phyloP scores from a whole-genome alignment of 2,797 vertebrate genomes.

The Zenarchopterus dispar region DNA sequence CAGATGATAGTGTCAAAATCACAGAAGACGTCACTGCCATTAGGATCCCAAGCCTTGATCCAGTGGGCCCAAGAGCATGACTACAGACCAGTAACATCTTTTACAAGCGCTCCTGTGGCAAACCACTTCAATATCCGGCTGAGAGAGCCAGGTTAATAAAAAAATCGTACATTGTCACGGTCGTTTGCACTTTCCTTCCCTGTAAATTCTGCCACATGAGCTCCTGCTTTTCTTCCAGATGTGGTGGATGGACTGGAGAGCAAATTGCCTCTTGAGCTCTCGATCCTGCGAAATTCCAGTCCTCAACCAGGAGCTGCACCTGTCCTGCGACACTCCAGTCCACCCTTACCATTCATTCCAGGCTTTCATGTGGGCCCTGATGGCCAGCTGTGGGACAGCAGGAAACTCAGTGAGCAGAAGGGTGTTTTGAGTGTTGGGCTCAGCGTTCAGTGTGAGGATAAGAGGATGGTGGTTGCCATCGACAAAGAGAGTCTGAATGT shows the following conservation, averaged over 20 bases:
- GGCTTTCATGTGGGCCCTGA: constrained; percentile 42
- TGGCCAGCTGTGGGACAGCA: constrained; percentile 53
- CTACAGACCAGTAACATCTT: constrained; percentile 88
- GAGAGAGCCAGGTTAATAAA: constrained; percentile 84
- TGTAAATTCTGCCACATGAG: constrained; percentile 35
- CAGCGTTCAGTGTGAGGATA: constrained; percentile 88
- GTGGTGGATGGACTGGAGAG: constrained; percentile 63
- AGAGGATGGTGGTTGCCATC: constrained; percentile 89
- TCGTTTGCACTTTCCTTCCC: constrained; percentile 21
- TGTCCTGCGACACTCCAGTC: constrained; percentile 57
- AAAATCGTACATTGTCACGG: background rate
- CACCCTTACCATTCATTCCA: constrained; percentile 77
- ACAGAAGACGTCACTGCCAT: constrained; percentile 79
- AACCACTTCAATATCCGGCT: constrained; percentile 91
- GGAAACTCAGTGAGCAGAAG: constrained; percentile 84
- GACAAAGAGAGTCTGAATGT: constrained; percentile 92
- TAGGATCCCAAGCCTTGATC: constrained; percentile 87
- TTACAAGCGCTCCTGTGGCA: constrained; percentile 89
- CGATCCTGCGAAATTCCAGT: constrained; percentile 78
- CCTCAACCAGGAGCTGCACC: constrained; percentile 62
- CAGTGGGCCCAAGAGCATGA: constrained; percentile 87
- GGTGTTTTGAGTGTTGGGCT: constrained; percentile 79
- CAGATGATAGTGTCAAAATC: constrained; percentile 79
- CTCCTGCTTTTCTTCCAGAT: constrained; percentile 65
- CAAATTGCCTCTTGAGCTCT: constrained; percentile 84